Evolutionary conservation across 2,797 vertebrate genomes (phyloP), one percentile per base, ranked within the genome.

Genomic region (Apodemus agrarius): DNA sequence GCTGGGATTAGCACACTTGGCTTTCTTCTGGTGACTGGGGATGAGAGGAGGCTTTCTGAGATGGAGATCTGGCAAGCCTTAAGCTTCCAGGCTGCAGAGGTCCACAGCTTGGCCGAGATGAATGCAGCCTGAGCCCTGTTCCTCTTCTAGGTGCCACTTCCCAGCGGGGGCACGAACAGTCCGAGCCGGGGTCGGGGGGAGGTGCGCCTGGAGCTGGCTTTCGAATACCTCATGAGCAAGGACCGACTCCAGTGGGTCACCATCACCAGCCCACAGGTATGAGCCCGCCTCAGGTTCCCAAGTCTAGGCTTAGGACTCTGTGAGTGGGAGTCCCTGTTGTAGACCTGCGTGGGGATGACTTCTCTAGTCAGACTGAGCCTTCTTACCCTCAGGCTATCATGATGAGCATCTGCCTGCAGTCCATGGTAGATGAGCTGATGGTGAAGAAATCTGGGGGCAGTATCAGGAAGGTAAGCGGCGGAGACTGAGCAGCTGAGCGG

Each of bases 351-450:
- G 65, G 79, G 46, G 49, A 40, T 54, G 65, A 76, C 49, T 26
- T 63, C 59, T 91, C 74, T 74, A 21, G 75, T 90, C 81, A 93
- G 78, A 80, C 86, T 94, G 90, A 87, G 43, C 14, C 63, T 13
- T 94, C 61, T 43, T 85, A 11, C 89, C 63, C 59, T 72, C 91
- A 99, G 99, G 99, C 99, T 1, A 99, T 99, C 97, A 99, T 99
- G 99, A 99, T 99, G 99, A 99, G 99, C 93, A 99, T 99, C 98
- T 99, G 99, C 96, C 98, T 99, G 83, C 99, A 99, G 98, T 99
- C 99, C 43, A 99, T 99, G 99, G 99, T 99, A 94, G 99, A 99
- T 17, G 99, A 99, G 96, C 97, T 99, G 95, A 99, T 99, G 99
- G 99, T 99, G 97, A 99, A 99, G 98, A 99, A 99, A 97, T 99